Conservation (phyloP, 2,113 vertebrate genomes). For the Lethenteron camtschaticum region DNA sequence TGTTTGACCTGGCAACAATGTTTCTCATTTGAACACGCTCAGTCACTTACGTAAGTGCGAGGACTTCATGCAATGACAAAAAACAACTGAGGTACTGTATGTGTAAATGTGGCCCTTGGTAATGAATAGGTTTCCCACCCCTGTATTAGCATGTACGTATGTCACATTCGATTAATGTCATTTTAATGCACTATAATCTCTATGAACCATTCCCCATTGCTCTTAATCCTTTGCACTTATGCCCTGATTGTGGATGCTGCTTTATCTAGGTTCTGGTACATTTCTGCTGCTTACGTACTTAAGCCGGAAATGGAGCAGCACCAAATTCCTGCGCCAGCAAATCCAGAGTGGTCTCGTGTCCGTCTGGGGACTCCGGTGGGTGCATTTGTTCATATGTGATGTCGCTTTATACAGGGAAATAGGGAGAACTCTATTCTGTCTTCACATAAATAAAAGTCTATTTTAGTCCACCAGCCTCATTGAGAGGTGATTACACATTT, state of each 20-base stretch:
- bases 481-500: background rate
- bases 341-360: constrained; percentile 34
- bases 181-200: constrained; percentile 28
- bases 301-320: constrained; percentile 32
- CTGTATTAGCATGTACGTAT: constrained; percentile 32
- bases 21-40: too few species aligned
- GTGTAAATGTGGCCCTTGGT: constrained; percentile 7
- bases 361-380: constrained; percentile 33
- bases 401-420: background rate
- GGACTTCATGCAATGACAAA: too few species aligned
- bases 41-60: too few species aligned
- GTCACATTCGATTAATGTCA: constrained; percentile 18
- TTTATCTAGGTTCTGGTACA: constrained; percentile 26
- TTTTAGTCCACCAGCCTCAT: background rate
- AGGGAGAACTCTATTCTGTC: background rate
- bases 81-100: too few species aligned
- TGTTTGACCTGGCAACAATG: too few species aligned
- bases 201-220: constrained; percentile 21
- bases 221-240: constrained; percentile 6
- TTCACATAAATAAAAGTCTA: background rate
- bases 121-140: constrained; percentile 11
- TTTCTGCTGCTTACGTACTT: constrained; percentile 36
- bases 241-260: constrained; percentile 8
- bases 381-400: background rate
- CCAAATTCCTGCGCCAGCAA: constrained; percentile 24